Evolutionary conservation across 2,113 vertebrate species (phyloP).

Genomic region (Uropsilus gracilis): DNA sequence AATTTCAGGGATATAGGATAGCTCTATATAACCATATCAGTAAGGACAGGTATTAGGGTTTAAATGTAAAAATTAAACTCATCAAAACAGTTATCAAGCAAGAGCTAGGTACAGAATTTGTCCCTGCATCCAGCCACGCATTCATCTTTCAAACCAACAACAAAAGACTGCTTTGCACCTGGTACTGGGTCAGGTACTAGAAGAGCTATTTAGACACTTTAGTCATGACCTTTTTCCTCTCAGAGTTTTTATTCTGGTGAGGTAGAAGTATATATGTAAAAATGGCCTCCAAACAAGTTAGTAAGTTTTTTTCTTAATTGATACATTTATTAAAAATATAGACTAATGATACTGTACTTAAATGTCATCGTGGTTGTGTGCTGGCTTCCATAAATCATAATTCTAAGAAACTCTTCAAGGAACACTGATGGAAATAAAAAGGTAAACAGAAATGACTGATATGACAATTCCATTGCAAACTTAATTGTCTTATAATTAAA

Average conservation of each 20-base stretch:
- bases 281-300: background rate
- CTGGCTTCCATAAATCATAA: too few species aligned
- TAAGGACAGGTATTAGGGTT: background rate
- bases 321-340: too few species aligned
- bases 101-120: background rate
- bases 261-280: background rate
- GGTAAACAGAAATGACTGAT: too few species aligned
- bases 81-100: background rate
- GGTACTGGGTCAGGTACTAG: background rate
- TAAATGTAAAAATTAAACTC: constrained; percentile 20
- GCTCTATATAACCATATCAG: background rate
- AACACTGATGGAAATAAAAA: too few species aligned
- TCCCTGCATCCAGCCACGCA: background rate
- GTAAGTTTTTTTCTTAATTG: too few species aligned
- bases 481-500: too few species aligned
- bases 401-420: too few species aligned
- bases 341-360: too few species aligned
- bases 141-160: background rate
- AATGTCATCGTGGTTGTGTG: too few species aligned
- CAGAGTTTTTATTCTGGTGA: background rate
- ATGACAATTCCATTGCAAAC: too few species aligned
- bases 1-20: background rate
- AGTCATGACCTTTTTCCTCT: background rate
- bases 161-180: background rate
- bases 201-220: background rate